Base-by-base conservation (phyloP, 2,888 invertebrate species). In the Arctia plantaginis region DNA sequence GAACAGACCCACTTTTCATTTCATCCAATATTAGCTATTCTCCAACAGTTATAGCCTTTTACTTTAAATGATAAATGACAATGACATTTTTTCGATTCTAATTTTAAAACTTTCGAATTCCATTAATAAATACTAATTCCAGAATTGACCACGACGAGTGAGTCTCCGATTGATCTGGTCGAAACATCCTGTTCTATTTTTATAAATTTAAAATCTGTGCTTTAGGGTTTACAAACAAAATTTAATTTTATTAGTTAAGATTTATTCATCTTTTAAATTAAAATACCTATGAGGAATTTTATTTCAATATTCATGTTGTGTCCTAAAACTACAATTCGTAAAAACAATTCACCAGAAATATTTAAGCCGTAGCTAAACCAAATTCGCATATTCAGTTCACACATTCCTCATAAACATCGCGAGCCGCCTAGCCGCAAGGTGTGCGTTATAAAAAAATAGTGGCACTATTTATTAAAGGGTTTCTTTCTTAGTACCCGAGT, bases 391-490 rank as follows among this genome's bases (percentile, higher is more conserved):
- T 94, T 93, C 94, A 79, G 86, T 77, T 80, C 94, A 89, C 94
- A 93, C 87, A 86, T 86, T 75, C 78, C 89, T 85, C 93, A 93
- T 95, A 95, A 94, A 95, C 93, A 91, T 74, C 67, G 66, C 30
- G 23, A 35, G 35, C 55, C 72, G 62, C 89, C 86, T 87, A 84
- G 88, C 89, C 90, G 91, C 91, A 93, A 95, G 95, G 95, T 95
- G 94, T 90, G 82, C 90, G 89, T 90, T 91, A 80, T 81, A 92
- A 93, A 93, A 93, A 94, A 93, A 93, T 93, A 92, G 91, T 90
- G 91, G 90, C 91, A 94, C 90, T 91, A 95, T 95, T 94, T 95
- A 95, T 95, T 94, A 94, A 94, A 93, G 93, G 92, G 91, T 88
- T 87, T 82, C 75, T 76, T 79, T 73, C n/a, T 66, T 73, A 87